Evolutionary conservation across 2,113 vertebrate species (phyloP).

Genomic region (Gavialis gangeticus): DNA sequence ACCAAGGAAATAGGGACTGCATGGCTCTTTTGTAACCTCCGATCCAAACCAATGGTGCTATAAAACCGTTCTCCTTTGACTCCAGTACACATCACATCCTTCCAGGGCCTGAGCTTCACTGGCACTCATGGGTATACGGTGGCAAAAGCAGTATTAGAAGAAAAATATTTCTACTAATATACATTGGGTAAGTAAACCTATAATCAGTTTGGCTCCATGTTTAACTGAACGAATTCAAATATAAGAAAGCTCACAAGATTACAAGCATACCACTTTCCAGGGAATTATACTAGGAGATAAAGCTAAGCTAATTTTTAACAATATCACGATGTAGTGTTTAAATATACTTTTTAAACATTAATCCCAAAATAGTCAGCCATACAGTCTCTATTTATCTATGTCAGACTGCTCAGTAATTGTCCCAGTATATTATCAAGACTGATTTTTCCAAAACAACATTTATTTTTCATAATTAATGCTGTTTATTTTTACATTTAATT

Average conservation of each 20-base stretch:
- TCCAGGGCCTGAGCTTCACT: background rate
- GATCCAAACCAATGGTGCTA: background rate
- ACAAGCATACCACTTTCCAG: background rate
- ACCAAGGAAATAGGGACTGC: background rate
- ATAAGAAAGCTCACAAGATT: background rate
- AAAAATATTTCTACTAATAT: background rate
- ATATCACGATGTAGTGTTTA: background rate
- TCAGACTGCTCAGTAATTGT: background rate
- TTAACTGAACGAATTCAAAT: background rate
- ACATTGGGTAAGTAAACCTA: background rate
- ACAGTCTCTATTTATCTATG: background rate
- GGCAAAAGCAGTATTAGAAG: background rate
- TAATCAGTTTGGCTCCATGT: background rate
- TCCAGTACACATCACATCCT: background rate
- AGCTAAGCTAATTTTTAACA: background rate
- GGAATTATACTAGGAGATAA: background rate
- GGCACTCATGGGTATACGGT: background rate
- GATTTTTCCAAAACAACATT: rapidly evolving
- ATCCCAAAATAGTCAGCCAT: background rate
- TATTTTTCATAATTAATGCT: background rate
- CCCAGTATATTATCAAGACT: background rate
- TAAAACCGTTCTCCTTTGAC: background rate
- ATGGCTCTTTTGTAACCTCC: background rate
- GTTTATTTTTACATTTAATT: background rate
- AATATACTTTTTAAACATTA: background rate